Conservation (phyloP, 2,797 vertebrate genomes). For the Cirrhinus mrigala region DNA sequence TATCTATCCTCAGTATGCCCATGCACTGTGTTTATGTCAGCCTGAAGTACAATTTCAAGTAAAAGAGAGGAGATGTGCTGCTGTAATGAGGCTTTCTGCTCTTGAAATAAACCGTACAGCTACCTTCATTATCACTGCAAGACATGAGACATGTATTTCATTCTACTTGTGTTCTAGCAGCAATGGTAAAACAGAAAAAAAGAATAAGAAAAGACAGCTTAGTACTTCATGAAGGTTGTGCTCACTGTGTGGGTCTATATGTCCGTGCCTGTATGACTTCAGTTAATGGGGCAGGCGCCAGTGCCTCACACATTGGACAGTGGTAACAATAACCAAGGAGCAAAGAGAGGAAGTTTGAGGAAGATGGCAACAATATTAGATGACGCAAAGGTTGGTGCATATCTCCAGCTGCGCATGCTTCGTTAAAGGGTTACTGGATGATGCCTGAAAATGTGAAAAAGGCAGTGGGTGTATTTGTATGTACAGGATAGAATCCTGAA, state of each 20-base stretch:
- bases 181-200: background rate
- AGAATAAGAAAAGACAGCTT: background rate
- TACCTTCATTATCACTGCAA: conserved; percentile 22
- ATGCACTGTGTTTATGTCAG: background rate
- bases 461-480: background rate
- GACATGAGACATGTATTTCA: conserved; percentile 9
- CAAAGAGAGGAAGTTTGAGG: conserved; percentile 11
- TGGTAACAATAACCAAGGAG: conserved; percentile 2
- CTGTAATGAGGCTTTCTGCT: conserved; percentile 30
- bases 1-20: background rate
- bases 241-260: conserved; percentile 12
- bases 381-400: background rate
- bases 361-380: conserved; percentile 30
- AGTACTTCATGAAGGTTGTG: background rate
- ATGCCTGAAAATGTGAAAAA: conserved; percentile 22
- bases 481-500: background rate
- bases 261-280: conserved; percentile 24
- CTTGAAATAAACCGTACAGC: conserved; percentile 8
- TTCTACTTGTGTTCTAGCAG: conserved; percentile 1
- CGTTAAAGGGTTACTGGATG: conserved; percentile 11
- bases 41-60: conserved; percentile 17
- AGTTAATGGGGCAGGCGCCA: conserved; percentile 37
- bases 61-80: background rate
- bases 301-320: conserved; percentile 11
- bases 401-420: background rate